Evolutionary conservation across 2,113 vertebrate species (phyloP).

Genomic region (Otolemur garnettii): DNA sequence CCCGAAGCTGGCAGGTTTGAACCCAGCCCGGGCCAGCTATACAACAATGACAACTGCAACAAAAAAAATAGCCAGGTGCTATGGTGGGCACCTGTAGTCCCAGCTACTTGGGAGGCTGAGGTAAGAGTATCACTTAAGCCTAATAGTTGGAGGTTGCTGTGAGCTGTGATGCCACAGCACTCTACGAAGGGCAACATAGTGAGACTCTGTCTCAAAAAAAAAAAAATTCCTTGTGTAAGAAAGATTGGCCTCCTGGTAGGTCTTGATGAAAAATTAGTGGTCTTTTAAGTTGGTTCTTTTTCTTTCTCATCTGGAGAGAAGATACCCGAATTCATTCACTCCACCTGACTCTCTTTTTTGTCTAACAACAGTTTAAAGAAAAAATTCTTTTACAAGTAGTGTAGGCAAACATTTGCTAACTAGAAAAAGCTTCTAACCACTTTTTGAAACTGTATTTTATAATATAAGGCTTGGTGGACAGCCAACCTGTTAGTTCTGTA

Average conservation of each 20-base stretch:
- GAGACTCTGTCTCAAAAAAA: no score
- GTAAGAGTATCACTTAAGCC: no score
- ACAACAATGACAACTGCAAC: no score
- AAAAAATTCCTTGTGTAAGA: neutral
- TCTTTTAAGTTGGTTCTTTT: neutral
- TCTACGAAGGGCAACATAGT: no score
- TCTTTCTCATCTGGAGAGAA: neutral
- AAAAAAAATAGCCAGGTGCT: no score
- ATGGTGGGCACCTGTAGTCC: no score
- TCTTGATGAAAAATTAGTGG: neutral
- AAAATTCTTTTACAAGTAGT: neutral
- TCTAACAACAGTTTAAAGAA: neutral
- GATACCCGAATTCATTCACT: neutral
- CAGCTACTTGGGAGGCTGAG: no score
- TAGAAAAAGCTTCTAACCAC: neutral
- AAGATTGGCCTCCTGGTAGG: neutral
- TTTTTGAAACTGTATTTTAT: neutral
- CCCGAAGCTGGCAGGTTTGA: no score
- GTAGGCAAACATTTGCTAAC: slow-evolving; percentile 20
- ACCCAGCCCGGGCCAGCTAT: no score
- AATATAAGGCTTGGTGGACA: neutral
- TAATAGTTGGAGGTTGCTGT: no score
- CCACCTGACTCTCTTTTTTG: neutral
- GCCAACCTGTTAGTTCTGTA: neutral
- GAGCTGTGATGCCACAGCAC: no score